Percentiles rank a stretch among this genome's conserved stretches.
Conservation (phyloP, 1,140 invertebrate genomes). For the Eciton burchellii region DNA sequence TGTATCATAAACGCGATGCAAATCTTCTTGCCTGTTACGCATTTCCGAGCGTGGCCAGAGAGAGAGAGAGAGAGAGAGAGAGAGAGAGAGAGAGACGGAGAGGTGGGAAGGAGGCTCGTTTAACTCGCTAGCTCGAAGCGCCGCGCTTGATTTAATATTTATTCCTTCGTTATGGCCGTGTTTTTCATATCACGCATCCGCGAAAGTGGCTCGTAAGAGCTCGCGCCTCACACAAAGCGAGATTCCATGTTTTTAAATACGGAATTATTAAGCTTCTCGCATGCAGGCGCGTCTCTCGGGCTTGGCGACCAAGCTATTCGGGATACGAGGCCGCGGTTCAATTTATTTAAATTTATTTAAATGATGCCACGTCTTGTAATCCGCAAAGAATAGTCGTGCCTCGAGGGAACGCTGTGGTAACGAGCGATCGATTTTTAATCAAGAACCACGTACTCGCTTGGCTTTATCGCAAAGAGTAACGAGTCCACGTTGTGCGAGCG, state of each 20-base stretch:
- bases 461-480: slow-evolving; percentile 14
- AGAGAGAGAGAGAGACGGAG: too few species aligned
- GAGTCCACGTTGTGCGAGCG: background rate
- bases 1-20: slow-evolving; percentile 28
- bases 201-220: slow-evolving; percentile 35
- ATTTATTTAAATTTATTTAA: slow-evolving; percentile 62
- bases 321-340: slow-evolving; percentile 7
- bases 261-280: slow-evolving; percentile 41
- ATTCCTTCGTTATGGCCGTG: slow-evolving; percentile 32
- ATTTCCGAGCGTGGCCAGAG: background rate
- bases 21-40: slow-evolving; percentile 8
- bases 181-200: slow-evolving; percentile 41
- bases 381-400: slow-evolving; percentile 21
- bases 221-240: slow-evolving; percentile 38
- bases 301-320: slow-evolving; percentile 25
- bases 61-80: too few species aligned
- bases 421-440: slow-evolving; percentile 52
- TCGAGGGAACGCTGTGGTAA: slow-evolving; percentile 30
- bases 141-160: slow-evolving; percentile 56
- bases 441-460: background rate
- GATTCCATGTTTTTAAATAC: slow-evolving; percentile 62
- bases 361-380: slow-evolving; percentile 38
- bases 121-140: slow-evolving; percentile 8
- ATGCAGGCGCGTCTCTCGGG: slow-evolving; percentile 6
- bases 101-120: too few species aligned